Evolutionary conservation across 2,797 vertebrate species (phyloP).

Genomic region (Enteromius thamalakanensis): DNA sequence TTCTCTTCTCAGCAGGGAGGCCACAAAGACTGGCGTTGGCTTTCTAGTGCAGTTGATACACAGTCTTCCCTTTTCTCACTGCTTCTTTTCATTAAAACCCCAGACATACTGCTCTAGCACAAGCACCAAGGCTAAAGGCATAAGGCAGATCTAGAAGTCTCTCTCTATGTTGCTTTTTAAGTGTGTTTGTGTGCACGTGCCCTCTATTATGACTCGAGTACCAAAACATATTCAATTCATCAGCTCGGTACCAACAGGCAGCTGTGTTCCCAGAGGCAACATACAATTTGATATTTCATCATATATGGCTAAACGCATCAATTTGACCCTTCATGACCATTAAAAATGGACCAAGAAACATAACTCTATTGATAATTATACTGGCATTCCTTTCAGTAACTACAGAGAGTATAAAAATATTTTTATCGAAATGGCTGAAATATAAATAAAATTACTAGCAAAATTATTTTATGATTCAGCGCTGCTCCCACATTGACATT

Average conservation of each 20-base stretch:
- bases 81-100: conserved; percentile 36
- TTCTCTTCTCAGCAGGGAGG: conserved; percentile 44
- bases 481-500: background rate
- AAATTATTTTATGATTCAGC: background rate
- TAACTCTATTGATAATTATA: background rate
- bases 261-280: background rate
- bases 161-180: conserved; percentile 30
- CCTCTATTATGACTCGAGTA: conserved; percentile 36
- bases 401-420: background rate
- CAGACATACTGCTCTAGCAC: conserved; percentile 16
- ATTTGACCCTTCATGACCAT: background rate
- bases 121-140: conserved; percentile 10
- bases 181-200: background rate
- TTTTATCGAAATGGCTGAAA: background rate
- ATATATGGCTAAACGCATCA: background rate
- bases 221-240: conserved; percentile 17
- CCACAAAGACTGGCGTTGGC: conserved; percentile 25
- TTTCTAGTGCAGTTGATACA: conserved; percentile 34
- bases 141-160: conserved; percentile 33
- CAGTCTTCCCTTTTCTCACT: background rate
- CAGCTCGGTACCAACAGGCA: conserved; percentile 12
- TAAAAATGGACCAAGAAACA: background rate
- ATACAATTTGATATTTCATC: conserved; percentile 22
- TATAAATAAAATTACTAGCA: background rate
- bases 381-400: background rate